Evolutionary conservation across 2,888 invertebrate species (phyloP), one percentile per base, ranked within the genome.

Genomic region (Epirrhoe tristata): DNA sequence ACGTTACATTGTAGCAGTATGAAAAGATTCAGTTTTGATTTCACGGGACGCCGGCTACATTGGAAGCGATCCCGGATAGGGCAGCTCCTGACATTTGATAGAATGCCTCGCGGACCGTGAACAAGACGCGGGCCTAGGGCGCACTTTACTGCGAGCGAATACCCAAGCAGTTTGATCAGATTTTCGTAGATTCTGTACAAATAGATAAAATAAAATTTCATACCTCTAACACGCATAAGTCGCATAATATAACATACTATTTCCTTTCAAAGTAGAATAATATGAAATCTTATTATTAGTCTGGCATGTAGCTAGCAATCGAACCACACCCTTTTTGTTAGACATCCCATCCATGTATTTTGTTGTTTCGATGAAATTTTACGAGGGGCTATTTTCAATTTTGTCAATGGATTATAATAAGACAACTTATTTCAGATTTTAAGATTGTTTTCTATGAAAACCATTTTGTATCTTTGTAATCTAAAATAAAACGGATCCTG

Each of bases 61-160:
- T 81, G 85, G 82, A 56, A 85, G 86, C 87, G 84, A 87, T 85
- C 80, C 80, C 77, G 72, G 79, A 88, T 79, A 81, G 79, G 78
- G 78, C 87, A 82, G 71, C 78, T 78, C 81, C 81, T 89, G 90
- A 88, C 89, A 90, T 90, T 90, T 90, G 90, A 90, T 90, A 86
- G 88, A 88, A 90, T 85, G 85, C 80, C 82, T 82, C 77, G 81
- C 79, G 83, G 82, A 87, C 84, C 90, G 87, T 89, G 88, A 87
- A 88, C 77, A 78, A 81, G 77, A 77, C 76, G 75, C 56, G 59
- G 60, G 53, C 59, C 58, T 48, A 58, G 50, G 68, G 58, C 43
- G 16, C 43, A 63, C 46, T 57, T 6, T 7, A 39, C 17, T 63
- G n/a, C 32, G 31, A 67, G 63, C 67, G 63, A 34, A 4, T 39